Percentiles rank a stretch among this genome's conserved stretches.
Evolutionary conservation across 2,113 vertebrate genomes (phyloP).

Genomic region (Barbus barbus): DNA sequence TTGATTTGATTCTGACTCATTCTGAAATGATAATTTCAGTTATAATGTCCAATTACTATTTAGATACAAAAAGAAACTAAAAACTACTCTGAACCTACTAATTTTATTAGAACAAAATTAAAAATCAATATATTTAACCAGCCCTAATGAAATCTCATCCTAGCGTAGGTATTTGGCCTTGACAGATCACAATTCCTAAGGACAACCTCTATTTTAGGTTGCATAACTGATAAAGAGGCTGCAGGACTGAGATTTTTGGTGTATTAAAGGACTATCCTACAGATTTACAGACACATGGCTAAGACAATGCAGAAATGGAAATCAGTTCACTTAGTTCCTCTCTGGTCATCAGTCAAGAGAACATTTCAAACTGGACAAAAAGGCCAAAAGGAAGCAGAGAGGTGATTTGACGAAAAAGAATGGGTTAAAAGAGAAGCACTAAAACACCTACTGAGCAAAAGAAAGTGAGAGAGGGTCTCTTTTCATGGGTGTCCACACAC

Average conservation of each 20-base stretch:
- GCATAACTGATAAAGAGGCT: not conserved
- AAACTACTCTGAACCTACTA: not conserved
- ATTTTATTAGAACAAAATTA: not conserved
- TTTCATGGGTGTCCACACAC: conserved; percentile 66
- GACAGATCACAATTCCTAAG: not conserved
- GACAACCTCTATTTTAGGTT: not conserved
- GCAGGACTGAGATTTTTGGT: not conserved
- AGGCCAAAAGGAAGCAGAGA: conserved; percentile 60
- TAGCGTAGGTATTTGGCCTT: not conserved
- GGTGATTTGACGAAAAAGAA: conserved; percentile 40
- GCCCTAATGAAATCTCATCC: not conserved
- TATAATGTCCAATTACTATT: too few relatives aligned
- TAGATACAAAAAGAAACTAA: too few relatives aligned
- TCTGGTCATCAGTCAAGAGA: conserved; percentile 76
- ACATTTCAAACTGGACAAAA: conserved; percentile 70
- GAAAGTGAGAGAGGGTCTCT: conserved; percentile 67
- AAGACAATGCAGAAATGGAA: conserved; percentile 72
- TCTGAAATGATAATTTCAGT: not conserved
- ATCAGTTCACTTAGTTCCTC: conserved; percentile 79
- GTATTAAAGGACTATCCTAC: conserved; percentile 56
- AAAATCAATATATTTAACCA: not conserved
- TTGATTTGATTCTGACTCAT: not conserved
- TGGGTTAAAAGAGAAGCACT: conserved; percentile 56
- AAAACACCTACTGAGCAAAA: conserved; percentile 57
- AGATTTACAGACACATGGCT: conserved; percentile 57